Percentiles rank a stretch among this genome's conserved stretches.
phyloP scores from a whole-genome alignment of 2,113 vertebrate genomes.

The Odobenus rosmarus region DNA sequence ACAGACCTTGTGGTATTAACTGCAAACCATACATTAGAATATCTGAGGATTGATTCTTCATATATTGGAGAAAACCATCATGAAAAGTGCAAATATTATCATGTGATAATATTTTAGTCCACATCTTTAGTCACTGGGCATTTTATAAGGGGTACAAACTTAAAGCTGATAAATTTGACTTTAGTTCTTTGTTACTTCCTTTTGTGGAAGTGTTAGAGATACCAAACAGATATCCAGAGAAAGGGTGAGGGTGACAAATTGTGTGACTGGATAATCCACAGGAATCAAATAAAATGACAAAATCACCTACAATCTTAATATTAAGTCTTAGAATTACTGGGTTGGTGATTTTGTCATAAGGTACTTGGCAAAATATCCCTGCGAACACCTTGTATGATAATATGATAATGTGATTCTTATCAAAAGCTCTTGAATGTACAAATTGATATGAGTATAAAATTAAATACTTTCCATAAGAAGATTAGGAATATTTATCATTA shows the following conservation, averaged over 20 bases:
- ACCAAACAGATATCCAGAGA: neutral
- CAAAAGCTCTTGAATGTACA: slow-evolving; percentile 32
- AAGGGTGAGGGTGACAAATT: neutral
- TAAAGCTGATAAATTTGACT: neutral
- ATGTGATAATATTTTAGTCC: neutral
- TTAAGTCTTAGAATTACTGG: slow-evolving; percentile 32
- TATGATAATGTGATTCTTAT: slow-evolving; percentile 50
- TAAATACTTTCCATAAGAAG: slow-evolving; percentile 38
- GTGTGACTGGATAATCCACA: neutral
- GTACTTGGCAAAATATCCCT: neutral
- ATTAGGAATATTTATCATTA: slow-evolving; percentile 55
- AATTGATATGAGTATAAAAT: neutral
- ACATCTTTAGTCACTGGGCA: neutral
- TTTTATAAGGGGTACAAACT: neutral
- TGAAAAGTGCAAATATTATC: neutral
- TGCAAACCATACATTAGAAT: neutral
- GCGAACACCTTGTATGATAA: neutral
- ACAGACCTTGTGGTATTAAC: neutral
- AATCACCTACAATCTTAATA: slow-evolving; percentile 20
- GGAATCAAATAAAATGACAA: slow-evolving; percentile 43
- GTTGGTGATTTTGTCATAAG: slow-evolving; percentile 33
- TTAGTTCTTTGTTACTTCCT: neutral
- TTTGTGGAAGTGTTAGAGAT: neutral
- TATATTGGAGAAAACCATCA: neutral
- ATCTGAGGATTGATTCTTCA: neutral